A percentile compares a stretch with the other conserved stretches of the same genome.
These are phyloP conservation scores for Caloenas nicobarica DNA, from an alignment of 2,113 vertebrate genomes.

Conservation along the genomic window DNA sequence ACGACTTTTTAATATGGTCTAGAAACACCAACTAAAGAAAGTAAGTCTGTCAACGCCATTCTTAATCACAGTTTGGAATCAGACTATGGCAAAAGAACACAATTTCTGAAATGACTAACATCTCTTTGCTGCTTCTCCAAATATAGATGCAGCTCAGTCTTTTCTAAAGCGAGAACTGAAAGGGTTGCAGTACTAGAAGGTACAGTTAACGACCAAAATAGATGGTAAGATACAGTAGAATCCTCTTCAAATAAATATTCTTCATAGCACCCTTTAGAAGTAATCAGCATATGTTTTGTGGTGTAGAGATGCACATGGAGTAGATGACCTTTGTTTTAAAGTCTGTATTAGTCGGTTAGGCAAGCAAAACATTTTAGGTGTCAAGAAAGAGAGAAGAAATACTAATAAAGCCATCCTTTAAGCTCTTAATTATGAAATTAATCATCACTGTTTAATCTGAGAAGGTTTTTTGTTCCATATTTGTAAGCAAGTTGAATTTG, in stretches of 20 bases:
- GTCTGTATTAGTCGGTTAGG: not conserved
- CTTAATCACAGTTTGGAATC: not conserved
- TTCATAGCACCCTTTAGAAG: not conserved
- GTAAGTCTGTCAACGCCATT: not conserved
- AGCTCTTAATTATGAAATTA: not conserved
- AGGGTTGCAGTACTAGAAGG: not conserved
- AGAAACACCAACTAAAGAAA: not conserved
- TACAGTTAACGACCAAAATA: not conserved
- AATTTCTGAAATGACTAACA: not conserved
- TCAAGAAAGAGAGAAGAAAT: not conserved
- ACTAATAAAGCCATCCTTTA: not conserved
- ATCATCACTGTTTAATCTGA: not conserved
- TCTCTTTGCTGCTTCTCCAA: not conserved
- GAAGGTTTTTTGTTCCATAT: not conserved
- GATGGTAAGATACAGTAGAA: not conserved
- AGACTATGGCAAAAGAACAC: not conserved
- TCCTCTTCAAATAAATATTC: not conserved
- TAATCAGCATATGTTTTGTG: not conserved
- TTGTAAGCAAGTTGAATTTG: not conserved
- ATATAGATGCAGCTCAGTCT: not conserved
- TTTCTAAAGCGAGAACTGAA: not conserved
- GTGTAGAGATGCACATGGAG: not conserved
- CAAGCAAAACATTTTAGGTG: not conserved
- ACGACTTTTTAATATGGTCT: not conserved
- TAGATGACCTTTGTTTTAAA: not conserved